phyloP scores from a whole-genome alignment of 2,797 vertebrate species.

The Falco cherrug region DNA sequence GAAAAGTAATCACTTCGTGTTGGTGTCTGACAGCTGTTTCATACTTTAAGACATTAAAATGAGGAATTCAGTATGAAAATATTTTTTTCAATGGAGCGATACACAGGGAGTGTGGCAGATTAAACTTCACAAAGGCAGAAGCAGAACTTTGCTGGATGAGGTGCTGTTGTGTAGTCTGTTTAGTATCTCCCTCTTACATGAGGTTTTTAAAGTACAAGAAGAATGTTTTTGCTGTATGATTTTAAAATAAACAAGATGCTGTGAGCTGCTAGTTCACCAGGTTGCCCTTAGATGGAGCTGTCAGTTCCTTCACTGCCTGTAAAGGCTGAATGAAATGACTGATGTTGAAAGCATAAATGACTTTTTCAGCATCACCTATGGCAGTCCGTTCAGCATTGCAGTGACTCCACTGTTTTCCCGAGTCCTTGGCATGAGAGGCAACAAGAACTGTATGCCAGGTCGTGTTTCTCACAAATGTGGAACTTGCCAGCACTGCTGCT shows the following conservation, averaged over 20 bases:
- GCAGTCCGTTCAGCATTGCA: neutral
- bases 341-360: neutral
- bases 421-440: neutral
- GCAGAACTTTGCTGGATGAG: neutral
- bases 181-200: neutral
- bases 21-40: neutral
- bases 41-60: neutral
- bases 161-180: neutral
- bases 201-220: neutral
- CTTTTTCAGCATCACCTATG: neutral
- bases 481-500: neutral
- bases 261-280: neutral
- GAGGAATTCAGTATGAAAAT: neutral
- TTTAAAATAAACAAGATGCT: neutral
- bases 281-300: slow-evolving; percentile 53
- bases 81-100: neutral
- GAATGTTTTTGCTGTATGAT: neutral
- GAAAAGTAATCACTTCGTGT: neutral
- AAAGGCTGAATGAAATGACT: neutral
- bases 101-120: neutral
- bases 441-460: neutral
- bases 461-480: neutral
- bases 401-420: neutral
- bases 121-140: neutral
- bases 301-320: neutral